Base-by-base conservation (phyloP, 2,113 vertebrate genomes). In the Oncorhynchus nerka region DNA sequence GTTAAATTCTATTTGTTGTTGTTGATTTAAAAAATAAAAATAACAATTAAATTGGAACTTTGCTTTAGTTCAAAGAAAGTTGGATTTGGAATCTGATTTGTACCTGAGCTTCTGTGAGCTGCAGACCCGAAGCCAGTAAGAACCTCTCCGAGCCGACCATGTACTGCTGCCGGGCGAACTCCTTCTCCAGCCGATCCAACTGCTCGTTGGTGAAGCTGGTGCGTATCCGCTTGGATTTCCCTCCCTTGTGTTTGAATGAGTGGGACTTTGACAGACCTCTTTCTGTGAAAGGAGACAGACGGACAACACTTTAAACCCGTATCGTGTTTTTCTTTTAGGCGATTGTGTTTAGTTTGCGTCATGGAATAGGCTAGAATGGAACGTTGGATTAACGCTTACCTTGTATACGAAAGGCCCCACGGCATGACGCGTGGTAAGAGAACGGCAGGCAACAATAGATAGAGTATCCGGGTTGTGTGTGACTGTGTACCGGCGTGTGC, bases 191-290 rank as follows among this genome's bases (percentile, higher is more conserved):
- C 20, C 91, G 87, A 5, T 94, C 93, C 71, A 95, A 87, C 85
- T 96, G 95, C 62, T 96, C 94, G 4, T 93, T 95, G 85, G 92
- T 96, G 88, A 96, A 96, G 69, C 93, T 94, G 49, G 95, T 96
- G 81, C 94, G 89, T 87, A 93, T 94, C 0, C 94, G 84, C 57
- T 96, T 95, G 11, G 93, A 93, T 66, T 95, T 96, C 3, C 93
- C 91, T 0, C 82, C 77, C 87, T 94, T 94, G 73, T 76, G 86
- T 83, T 93, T 93, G 73, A 91, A 84, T 0, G 85, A 24, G 0
- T 92, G 93, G 3, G 48, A 87, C 84, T 83, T 93, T 49, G 92
- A 88, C 76, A 92, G 67, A 4, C 78, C 62, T 1, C 89, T 75
- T 28, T 92, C 94, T 95, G 90, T 20, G 32, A 75, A 71, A 39